Evolutionary conservation across 2,797 vertebrate species (phyloP).

Genomic region (Loriculus beryllinus): DNA sequence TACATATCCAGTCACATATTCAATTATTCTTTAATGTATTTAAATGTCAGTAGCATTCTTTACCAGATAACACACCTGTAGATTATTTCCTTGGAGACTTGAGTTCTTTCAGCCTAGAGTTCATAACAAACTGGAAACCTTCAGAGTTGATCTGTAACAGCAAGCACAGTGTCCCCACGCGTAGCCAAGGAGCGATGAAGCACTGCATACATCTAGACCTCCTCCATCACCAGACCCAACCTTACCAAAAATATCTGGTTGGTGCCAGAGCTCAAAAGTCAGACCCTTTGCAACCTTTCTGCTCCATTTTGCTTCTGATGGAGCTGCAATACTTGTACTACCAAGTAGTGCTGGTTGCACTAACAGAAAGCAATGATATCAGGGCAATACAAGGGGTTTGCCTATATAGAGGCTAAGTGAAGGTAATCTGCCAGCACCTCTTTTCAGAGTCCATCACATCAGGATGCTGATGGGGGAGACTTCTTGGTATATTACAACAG

Average conservation of each 20-base stretch:
- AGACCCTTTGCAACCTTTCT: neutral
- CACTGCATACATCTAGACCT: neutral
- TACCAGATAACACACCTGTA: neutral
- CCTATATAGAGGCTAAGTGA: neutral
- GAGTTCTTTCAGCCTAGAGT: neutral
- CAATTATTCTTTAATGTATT: neutral
- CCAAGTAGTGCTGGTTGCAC: neutral
- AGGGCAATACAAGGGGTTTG: neutral
- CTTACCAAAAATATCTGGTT: rapidly evolving
- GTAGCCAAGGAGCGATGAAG: rapidly evolving
- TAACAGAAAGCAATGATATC: neutral
- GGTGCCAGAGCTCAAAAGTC: neutral
- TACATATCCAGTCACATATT: neutral
- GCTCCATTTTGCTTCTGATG: neutral
- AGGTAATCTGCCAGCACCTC: neutral
- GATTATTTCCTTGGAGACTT: neutral
- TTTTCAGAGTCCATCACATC: neutral
- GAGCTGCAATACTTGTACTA: neutral
- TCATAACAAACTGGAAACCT: neutral
- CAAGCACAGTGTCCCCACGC: rapidly evolving
- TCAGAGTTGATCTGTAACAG: neutral
- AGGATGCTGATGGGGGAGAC: neutral
- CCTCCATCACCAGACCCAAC: rapidly evolving
- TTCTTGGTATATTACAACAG: neutral
- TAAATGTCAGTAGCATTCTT: neutral